Base-by-base conservation (phyloP, 2,888 invertebrate genomes). In the Branchellion lobata region DNA sequence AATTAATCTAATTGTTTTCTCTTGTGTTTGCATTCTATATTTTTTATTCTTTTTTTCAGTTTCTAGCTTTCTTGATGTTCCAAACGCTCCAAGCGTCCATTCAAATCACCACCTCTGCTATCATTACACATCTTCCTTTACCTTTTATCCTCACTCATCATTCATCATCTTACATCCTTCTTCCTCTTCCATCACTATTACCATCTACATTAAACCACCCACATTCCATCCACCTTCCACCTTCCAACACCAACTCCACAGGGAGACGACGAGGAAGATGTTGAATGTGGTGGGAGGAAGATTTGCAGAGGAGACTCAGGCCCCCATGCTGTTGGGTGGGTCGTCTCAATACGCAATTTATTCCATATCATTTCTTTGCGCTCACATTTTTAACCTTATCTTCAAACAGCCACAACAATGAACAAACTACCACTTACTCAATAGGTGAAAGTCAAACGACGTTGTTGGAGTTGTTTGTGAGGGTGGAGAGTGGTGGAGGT, bases 401-500 rank as follows among this genome's bases (percentile, higher is more conserved):
- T 47, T 47, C 47, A 47, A 14, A 8, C 8, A 8, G 8, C 47
- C 47, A 47, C 47, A 3, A n/a, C 3, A 5, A 57, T 8, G 11
- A 57, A n/a, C 61, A n/a, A n/a, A 57, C 61, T 18, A 18, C 61
- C 14, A 57, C 61, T 24, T 57, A 5, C 21, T 57, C 24, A 14
- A 40, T 14, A 40, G 40, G 40, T n/a, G 21, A 3, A 57, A n/a
- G 61, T 57, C n/a, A 24, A 57, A 57, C 21, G 61, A 57, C 61
- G 61, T 57, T 57, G 61, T 24, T 57, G 21, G 61, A 57, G 61
- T 57, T 57, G 24, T 57, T 24, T 24, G 61, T 57, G 61, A 24
- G n/a, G 61, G 24, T 24, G n/a, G n/a, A 57, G 21, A n/a, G 61
- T 18, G n/a, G 61, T 24, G 24, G 61, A 57, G 61, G 61, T 3